Conservation (phyloP, 1,140 invertebrate genomes). For the Geopemphigus sp. region DNA sequence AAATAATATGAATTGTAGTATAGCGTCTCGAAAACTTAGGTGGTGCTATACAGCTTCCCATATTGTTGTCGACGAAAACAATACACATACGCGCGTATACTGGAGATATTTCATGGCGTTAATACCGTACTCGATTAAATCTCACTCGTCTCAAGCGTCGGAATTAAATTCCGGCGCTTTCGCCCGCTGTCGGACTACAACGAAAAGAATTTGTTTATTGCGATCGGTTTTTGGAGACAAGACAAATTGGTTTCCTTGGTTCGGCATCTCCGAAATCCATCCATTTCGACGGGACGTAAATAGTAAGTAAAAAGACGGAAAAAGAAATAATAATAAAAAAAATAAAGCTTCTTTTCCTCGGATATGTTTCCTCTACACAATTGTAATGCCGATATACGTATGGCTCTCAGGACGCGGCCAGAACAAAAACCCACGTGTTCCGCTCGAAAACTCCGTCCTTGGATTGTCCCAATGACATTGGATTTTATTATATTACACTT, state of each 20-base stretch:
- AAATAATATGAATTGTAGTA: no score
- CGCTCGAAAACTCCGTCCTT: slow-evolving; percentile 45
- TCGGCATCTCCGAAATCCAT: slow-evolving; percentile 8
- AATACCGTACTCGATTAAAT: slow-evolving; percentile 9
- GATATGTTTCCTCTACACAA: slow-evolving; percentile 12
- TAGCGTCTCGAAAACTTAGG: no score
- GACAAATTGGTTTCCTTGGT: slow-evolving; percentile 35
- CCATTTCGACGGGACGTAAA: background rate
- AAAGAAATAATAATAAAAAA: background rate
- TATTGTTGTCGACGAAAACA: no score
- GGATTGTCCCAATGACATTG: slow-evolving; percentile 38
- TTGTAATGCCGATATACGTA: background rate
- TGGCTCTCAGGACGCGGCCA: background rate
- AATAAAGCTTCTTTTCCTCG: background rate
- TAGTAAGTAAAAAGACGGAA: background rate
- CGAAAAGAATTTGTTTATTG: slow-evolving; percentile 41
- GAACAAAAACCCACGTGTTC: slow-evolving; percentile 35
- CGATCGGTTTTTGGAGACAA: slow-evolving; percentile 30
- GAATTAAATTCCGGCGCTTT: slow-evolving; percentile 7
- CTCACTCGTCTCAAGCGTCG: slow-evolving; percentile 17
- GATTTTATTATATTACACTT: slow-evolving; percentile 26
- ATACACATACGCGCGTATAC: no score
- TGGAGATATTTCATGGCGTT: background rate
- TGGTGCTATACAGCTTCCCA: no score
- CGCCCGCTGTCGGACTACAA: background rate